Conservation (phyloP, 2,888 invertebrate genomes). For the Dynastes tityus region DNA sequence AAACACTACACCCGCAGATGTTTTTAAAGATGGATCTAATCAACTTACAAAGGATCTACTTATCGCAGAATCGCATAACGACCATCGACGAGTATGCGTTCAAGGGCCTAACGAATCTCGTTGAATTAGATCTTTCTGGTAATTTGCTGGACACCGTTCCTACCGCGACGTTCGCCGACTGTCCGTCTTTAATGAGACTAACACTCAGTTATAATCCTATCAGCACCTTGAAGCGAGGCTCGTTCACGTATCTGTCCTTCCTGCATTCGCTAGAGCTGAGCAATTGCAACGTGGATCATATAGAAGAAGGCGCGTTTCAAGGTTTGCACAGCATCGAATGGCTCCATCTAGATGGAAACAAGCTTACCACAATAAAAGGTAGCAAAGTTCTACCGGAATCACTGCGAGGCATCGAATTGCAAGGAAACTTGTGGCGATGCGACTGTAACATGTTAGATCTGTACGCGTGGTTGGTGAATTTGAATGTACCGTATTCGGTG, state of each 20-base stretch:
- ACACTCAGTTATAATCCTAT: constrained; percentile 88
- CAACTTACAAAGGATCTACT: constrained; percentile 89
- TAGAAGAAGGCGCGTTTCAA: constrained; percentile 87
- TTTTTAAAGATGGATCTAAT: constrained; percentile 85
- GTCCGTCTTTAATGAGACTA: constrained; percentile 87
- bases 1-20: constrained; percentile 83
- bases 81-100: constrained; percentile 87
- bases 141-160: constrained; percentile 87
- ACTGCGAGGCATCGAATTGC: constrained; percentile 85
- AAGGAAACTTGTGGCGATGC: constrained; percentile 92
- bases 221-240: constrained; percentile 78
- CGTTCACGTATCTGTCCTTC: constrained; percentile 83
- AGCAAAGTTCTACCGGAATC: constrained; percentile 81
- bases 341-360: constrained; percentile 88
- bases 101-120: constrained; percentile 87
- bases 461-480: constrained; percentile 84
- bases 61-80: constrained; percentile 85
- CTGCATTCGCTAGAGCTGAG: constrained; percentile 87
- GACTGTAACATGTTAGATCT: constrained; percentile 87
- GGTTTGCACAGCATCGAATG: constrained; percentile 88
- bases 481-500: constrained; percentile 83
- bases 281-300: constrained; percentile 83
- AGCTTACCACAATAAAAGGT: constrained; percentile 81
- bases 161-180: constrained; percentile 83
- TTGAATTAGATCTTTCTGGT: constrained; percentile 89